Evolutionary conservation across 2,888 invertebrate genomes (phyloP), one percentile per base, ranked within the genome.

Genomic region (Nipponacmea schrenckii): DNA sequence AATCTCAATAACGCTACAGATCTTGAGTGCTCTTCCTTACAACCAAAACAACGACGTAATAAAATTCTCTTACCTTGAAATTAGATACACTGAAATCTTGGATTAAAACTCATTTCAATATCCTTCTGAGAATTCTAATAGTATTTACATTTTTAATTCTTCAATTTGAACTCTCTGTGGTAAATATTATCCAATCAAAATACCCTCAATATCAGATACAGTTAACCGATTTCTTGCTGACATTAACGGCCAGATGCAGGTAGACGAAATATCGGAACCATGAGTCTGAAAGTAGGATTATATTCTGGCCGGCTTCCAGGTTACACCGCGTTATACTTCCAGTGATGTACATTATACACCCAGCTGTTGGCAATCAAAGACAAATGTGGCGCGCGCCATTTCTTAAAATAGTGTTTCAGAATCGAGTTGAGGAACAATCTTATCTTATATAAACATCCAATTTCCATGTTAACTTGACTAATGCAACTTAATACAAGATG

Each of bases 221-320:
- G 56, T 24, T 56, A 24, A 56, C 56, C 56, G 56, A n/a, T 56
- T 56, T 56, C 56, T 56, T 15, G 56, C n/a, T 8, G 20, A 20
- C 24, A 20, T 56, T 56, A 56, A 20, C 56, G 56, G 39, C 56
- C 56, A 56, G 56, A 56, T 56, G 56, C 56, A 56, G 56, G 56
- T 56, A 56, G 56, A 24, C 56, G n/a, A 24, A 56, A n/a, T 56
- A 56, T 39, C 10, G 56, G 56, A 56, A 56, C 56, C 56, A 56
- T 24, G 56, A 56, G 56, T 56, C 56, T 56, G 56, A 20, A 56
- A 56, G 56, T 56, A 56, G 56, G 56, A 56, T 56, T 56, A 20
- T 24, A 24, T 56, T 56, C 24, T 56, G 56, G 56, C 56, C 20
- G n/a, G 56, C 56, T 56, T 56, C 56, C 56, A 56, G 56, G 56